Evolutionary conservation across 1,140 invertebrate species (phyloP).

Genomic region (Thereuonema tuberculata): DNA sequence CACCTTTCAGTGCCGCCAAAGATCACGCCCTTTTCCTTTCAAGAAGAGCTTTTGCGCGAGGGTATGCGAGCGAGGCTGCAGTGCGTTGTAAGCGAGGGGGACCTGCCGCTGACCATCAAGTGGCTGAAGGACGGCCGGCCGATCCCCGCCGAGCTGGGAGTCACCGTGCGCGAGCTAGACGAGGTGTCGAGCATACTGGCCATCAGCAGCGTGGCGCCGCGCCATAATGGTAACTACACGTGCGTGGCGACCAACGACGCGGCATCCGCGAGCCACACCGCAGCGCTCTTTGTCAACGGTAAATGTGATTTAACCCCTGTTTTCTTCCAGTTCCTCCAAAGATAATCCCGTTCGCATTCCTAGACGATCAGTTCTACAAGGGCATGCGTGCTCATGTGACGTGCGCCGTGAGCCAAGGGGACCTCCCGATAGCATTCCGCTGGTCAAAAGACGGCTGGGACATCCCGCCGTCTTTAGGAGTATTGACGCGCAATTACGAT

Average conservation of each 20-base stretch:
- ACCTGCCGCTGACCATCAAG: constrained; percentile 53
- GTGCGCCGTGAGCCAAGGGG: constrained; percentile 86
- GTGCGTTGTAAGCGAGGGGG: constrained; percentile 45
- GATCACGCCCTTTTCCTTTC: constrained; percentile 69
- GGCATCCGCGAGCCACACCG: constrained; percentile 34
- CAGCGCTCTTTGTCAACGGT: constrained; percentile 40
- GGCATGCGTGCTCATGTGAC: constrained; percentile 48
- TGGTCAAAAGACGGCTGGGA: constrained; percentile 51
- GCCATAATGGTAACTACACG: constrained; percentile 42
- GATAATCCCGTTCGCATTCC: constrained; percentile 34
- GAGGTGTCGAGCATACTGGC: constrained; percentile 31
- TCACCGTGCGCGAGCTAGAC: constrained; percentile 41
- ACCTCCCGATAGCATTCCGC: constrained; percentile 73
- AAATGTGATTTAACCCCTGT: constrained; percentile 13
- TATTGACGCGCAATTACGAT: constrained; percentile 24
- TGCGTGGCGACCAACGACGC: constrained; percentile 39
- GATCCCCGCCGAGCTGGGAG: constrained; percentile 28
- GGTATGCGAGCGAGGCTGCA: constrained; percentile 19
- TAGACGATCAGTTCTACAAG: constrained; percentile 36
- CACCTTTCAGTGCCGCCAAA: constrained; percentile 59
- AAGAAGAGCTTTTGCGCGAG: constrained; percentile 36
- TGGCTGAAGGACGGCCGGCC: constrained; percentile 52
- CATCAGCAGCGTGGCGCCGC: constrained; percentile 28
- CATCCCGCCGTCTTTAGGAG: constrained; percentile 25
- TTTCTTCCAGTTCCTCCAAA: constrained; percentile 45